phyloP scores from a whole-genome alignment of 1,140 invertebrate genomes.

The Micrasema minimum region DNA sequence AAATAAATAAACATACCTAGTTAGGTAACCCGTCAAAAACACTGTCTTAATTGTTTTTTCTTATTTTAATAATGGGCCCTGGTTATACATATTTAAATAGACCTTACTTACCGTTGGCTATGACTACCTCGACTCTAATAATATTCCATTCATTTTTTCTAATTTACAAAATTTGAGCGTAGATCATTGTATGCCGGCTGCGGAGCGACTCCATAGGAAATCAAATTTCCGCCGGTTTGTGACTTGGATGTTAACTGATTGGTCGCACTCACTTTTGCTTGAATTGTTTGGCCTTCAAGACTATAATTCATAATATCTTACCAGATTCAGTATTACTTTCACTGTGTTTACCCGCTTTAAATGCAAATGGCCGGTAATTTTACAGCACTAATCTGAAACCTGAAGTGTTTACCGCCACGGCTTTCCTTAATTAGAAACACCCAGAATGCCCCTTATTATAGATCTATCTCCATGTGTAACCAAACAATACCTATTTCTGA shows the following conservation, averaged over 20 bases:
- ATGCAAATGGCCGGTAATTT: background rate
- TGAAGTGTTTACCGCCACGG: background rate
- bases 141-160: too few relatives aligned
- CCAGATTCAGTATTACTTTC: constrained; percentile 11
- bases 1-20: too few relatives aligned
- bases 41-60: too few relatives aligned
- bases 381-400: background rate
- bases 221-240: constrained; percentile 1
- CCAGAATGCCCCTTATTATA: background rate
- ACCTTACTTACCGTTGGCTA: too few relatives aligned
- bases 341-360: constrained; percentile 10
- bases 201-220: background rate
- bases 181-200: constrained; percentile 1
- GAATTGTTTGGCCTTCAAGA: constrained; percentile 4
- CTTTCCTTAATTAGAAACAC: background rate
- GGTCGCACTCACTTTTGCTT: constrained; percentile 18
- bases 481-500: background rate
- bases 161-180: too few relatives aligned
- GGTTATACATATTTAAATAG: too few relatives aligned
- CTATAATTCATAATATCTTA: background rate
- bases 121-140: too few relatives aligned
- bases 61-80: too few relatives aligned
- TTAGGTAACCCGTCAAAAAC: too few relatives aligned
- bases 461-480: background rate
- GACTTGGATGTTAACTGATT: constrained; percentile 19